Base-by-base conservation (phyloP, 2,797 vertebrate genomes). In the Periophthalmus magnuspinnatus region DNA sequence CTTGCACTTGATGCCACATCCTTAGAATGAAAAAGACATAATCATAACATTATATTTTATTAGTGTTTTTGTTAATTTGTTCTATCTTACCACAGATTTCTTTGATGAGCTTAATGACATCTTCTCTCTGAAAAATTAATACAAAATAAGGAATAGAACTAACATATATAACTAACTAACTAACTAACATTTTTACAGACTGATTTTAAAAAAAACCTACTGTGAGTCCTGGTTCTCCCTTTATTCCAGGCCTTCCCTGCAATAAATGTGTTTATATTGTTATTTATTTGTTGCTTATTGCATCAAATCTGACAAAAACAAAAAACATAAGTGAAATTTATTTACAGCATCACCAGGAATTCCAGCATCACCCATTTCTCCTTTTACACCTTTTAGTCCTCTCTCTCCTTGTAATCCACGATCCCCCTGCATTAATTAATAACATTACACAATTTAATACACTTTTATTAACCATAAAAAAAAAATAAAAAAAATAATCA, bases 1-100 rank as follows among this genome's bases (percentile, higher is more conserved):
- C 80, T 97, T 97, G 90, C 96, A 98, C 85, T 95, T 97, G 84
- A 96, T 91, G 56, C 95, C 94, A 14, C 96, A 98, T 66, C 96
- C 96, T 97, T 84, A 60, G 81, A 14, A 28, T 19, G 19, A 36
- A 33, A 48, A 65, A 28, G 24, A 32, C 24, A 32, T 45, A 14
- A 45, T 45, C 2, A 14, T 45, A 57, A 17, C 10, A 57, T 28
- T 14, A 57, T 57, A 32, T 28, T 57, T 57, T 28, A 24, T 57
- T 21, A 22, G 8, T 21, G 7, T 33, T 54, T 8, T n/a, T n/a
- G n/a, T 66, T 38, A 6, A 24, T 56, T 33, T 19, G 5, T 10
- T 68, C 1, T 57, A 14, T 72, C 94, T 94, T 92, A 96, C 95
- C 95, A 80, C 96, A 96, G 71, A 96, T 96, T 89, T 97, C 95